phyloP scores from a whole-genome alignment of 2,888 invertebrate species.

The Augiades crinisus region DNA sequence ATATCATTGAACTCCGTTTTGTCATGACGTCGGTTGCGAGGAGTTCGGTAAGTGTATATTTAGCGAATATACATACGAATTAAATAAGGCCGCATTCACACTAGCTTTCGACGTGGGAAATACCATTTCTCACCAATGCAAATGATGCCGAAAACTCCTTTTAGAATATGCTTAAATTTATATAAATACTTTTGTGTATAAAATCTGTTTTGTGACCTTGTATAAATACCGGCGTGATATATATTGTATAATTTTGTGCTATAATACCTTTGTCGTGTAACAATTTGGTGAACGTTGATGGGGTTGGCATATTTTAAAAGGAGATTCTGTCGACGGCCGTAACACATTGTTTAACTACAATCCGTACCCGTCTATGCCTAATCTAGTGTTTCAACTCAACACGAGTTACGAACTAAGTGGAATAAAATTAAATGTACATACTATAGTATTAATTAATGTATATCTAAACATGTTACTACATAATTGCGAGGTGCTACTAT shows the following conservation, averaged over 20 bases:
- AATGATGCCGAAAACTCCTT: conserved; percentile 66
- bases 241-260: conserved; percentile 30
- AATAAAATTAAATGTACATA: conserved; percentile 63
- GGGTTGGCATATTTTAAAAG: conserved; percentile 61
- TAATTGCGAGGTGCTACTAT: conserved; percentile 72
- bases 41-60: conserved; percentile 49
- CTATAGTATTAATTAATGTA: conserved; percentile 45
- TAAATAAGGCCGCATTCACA: conserved; percentile 71
- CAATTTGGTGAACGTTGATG: conserved; percentile 24
- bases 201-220: conserved; percentile 59
- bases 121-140: conserved; percentile 65
- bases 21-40: conserved; percentile 50
- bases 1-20: conserved; percentile 52
- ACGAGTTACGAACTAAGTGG: conserved; percentile 67
- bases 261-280: conserved; percentile 28
- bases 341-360: conserved; percentile 40
- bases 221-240: conserved; percentile 25
- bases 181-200: conserved; percentile 24
- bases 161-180: conserved; percentile 54
- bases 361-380: conserved; percentile 66
- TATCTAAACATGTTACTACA: conserved; percentile 58
- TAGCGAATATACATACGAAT: conserved; percentile 41
- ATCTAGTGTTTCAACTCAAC: conserved; percentile 59
- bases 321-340: conserved; percentile 48
- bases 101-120: conserved; percentile 67